Percentiles rank a stretch among this genome's conserved stretches.
phyloP scores from a whole-genome alignment of 2,888 invertebrate genomes.

The Flabesymbios commensalis region DNA sequence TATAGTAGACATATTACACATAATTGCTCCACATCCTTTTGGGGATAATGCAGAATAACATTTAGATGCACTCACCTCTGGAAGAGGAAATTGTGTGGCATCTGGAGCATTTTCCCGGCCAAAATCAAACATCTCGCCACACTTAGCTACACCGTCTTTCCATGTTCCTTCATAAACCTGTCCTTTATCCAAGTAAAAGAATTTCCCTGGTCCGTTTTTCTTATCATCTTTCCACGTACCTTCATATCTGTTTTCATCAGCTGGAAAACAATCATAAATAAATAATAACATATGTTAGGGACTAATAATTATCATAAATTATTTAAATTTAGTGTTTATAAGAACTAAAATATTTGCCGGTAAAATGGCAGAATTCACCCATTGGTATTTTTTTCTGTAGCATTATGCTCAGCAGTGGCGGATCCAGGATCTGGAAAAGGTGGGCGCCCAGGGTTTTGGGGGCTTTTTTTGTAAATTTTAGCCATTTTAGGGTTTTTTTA shows the following conservation, averaged over 20 bases:
- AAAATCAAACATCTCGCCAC: constrained; percentile 60
- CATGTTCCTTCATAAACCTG: constrained; percentile 61
- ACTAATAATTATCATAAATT: background rate
- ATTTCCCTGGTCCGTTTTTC: constrained; percentile 62
- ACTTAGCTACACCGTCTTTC: constrained; percentile 61
- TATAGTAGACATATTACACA: too few species aligned
- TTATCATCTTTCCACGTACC: constrained; percentile 60
- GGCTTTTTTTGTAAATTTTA: too few species aligned
- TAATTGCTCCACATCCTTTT: too few species aligned
- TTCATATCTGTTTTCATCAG: constrained; percentile 61
- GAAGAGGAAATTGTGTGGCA: constrained; percentile 58
- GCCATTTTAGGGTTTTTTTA: too few species aligned
- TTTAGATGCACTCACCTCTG: constrained; percentile 26
- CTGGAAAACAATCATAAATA: constrained; percentile 36
- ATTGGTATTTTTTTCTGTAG: too few species aligned
- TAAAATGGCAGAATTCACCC: too few species aligned
- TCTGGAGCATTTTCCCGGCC: constrained; percentile 56
- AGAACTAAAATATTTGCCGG: too few species aligned
- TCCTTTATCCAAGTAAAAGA: constrained; percentile 60
- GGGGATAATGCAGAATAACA: background rate
- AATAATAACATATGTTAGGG: background rate
- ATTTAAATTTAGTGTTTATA: background rate
- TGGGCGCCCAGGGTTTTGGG: too few species aligned
- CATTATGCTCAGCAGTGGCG: too few species aligned
- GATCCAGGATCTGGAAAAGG: too few species aligned